Conservation (phyloP, 2,888 invertebrate species). For the Mechanitis messenoides region DNA sequence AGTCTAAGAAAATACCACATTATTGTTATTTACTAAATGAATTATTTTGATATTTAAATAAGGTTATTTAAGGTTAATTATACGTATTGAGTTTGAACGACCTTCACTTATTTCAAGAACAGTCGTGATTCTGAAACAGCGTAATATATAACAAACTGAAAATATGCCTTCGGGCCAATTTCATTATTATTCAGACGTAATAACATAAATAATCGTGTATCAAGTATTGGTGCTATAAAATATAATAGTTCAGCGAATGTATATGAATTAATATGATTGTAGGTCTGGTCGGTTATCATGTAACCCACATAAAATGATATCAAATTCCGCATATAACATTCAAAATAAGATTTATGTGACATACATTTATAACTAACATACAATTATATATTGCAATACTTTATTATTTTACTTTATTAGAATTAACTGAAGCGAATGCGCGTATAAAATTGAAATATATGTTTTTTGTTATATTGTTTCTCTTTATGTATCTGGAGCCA, state of each 20-base stretch:
- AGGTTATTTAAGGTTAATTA: conserved; percentile 27
- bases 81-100: conserved; percentile 21
- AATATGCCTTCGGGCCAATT: conserved; percentile 4
- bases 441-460: not conserved
- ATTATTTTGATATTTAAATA: conserved; percentile 23
- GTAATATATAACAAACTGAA: conserved; percentile 13
- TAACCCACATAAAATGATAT: conserved; percentile 37
- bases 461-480: not conserved
- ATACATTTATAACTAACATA: not conserved
- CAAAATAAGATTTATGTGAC: conserved; percentile 25
- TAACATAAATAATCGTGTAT: conserved; percentile 13
- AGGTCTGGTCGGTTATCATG: conserved; percentile 32
- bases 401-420: not conserved
- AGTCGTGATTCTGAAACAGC: conserved; percentile 25
- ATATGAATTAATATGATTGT: conserved; percentile 29
- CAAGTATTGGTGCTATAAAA: conserved; percentile 10
- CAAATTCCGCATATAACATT: conserved; percentile 30
- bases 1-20: not conserved
- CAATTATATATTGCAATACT: not conserved
- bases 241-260: conserved; percentile 23
- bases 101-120: conserved; percentile 28
- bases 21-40: conserved; percentile 17
- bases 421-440: not conserved
- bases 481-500: not conserved
- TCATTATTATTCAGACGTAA: conserved; percentile 1